These are phyloP conservation scores for Oxystoma pomonae DNA, from an alignment of 2,888 invertebrate genomes.

Conservation along the genomic window DNA sequence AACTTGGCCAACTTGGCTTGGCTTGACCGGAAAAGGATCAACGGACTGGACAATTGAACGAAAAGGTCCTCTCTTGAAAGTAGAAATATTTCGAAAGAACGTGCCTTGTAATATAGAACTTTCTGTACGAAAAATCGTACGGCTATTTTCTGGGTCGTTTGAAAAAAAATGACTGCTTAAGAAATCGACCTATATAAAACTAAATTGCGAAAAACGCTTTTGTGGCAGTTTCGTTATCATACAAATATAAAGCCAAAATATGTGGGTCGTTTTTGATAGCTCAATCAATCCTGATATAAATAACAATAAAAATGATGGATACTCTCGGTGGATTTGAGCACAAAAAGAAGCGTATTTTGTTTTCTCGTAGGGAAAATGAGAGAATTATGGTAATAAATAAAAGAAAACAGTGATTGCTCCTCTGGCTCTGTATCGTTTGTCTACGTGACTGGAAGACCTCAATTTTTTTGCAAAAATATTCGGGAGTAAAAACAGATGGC, in stretches of 20 bases:
- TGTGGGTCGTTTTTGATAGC: constrained; percentile 1
- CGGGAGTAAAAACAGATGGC: too few relatives aligned
- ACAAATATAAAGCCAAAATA: not conserved
- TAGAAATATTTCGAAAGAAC: too few relatives aligned
- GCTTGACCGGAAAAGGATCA: too few relatives aligned
- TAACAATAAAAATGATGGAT: constrained; percentile 2
- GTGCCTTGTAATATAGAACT: too few relatives aligned
- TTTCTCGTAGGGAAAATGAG: not conserved
- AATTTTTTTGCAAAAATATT: not conserved
- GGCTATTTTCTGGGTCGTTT: too few relatives aligned
- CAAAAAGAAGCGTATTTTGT: not conserved
- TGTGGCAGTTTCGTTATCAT: constrained; percentile 1
- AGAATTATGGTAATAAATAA: constrained; percentile 2
- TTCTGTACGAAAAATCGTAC: too few relatives aligned
- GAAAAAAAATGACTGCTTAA: too few relatives aligned
- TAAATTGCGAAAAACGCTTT: not conserved
- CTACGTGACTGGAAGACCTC: not conserved
- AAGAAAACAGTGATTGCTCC: not conserved
- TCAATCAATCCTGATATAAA: constrained; percentile 4
- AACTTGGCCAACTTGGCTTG: too few relatives aligned
- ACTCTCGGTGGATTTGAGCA: not conserved
- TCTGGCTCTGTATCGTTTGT: not conserved
- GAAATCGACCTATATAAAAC: too few relatives aligned
- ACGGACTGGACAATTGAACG: too few relatives aligned
- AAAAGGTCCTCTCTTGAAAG: too few relatives aligned